phyloP scores from a whole-genome alignment of 2,113 vertebrate species.

The Crotalus tigris region DNA sequence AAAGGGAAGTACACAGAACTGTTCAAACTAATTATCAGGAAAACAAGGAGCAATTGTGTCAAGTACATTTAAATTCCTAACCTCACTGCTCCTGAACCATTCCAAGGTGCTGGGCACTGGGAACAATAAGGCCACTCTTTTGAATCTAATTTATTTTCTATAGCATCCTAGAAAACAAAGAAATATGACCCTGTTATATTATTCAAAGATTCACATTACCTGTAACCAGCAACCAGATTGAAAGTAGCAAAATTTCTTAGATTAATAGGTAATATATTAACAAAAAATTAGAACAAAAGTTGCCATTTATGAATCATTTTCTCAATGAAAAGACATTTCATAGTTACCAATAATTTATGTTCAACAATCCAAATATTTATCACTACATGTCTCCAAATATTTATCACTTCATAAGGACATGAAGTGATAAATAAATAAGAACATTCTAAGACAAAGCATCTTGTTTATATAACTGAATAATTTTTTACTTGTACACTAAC shows the following conservation, averaged over 20 bases:
- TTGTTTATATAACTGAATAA: neutral
- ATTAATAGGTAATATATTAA: neutral
- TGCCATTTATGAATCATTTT: neutral
- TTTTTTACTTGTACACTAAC: neutral
- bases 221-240: neutral
- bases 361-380: neutral
- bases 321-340: neutral
- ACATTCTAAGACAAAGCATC: neutral
- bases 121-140: slow-evolving; percentile 92
- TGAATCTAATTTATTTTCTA: slow-evolving; percentile 91
- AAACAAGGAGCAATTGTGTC: neutral
- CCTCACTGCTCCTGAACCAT: slow-evolving; percentile 93
- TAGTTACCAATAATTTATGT: neutral
- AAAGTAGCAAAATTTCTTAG: neutral
- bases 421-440: too few species aligned
- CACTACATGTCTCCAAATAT: neutral
- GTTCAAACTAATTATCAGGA: neutral
- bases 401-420: neutral
- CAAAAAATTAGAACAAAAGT: neutral
- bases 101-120: slow-evolving; percentile 87
- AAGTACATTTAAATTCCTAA: slow-evolving; percentile 46
- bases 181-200: slow-evolving; percentile 1
- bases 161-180: slow-evolving; percentile 76
- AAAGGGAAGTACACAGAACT: neutral
- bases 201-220: neutral